Evolutionary conservation across 2,797 vertebrate genomes (phyloP).

Genomic region (Pseudochaenichthys georgianus): DNA sequence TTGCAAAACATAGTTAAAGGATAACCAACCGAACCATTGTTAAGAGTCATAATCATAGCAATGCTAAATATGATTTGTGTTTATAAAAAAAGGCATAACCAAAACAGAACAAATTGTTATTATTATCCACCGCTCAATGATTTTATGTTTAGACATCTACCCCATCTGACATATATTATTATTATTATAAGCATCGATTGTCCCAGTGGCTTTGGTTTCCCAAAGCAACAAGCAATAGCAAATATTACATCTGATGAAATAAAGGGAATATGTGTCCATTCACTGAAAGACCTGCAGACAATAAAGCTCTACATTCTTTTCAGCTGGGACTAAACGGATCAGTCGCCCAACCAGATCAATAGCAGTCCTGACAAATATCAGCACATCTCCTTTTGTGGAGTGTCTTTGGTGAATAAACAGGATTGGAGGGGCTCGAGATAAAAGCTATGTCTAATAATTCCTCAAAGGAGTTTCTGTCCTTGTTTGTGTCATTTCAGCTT

Average conservation of each 20-base stretch:
- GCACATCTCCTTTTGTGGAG: constrained; percentile 41
- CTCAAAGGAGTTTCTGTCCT: constrained; percentile 39
- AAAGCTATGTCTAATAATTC: constrained; percentile 63
- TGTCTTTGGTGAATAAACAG: constrained; percentile 48
- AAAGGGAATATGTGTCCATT: background rate
- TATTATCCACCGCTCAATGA: background rate
- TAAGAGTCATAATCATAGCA: too few relatives aligned
- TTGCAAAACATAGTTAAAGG: background rate
- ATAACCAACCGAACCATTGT: too few relatives aligned
- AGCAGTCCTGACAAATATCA: constrained; percentile 52
- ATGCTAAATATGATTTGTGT: background rate
- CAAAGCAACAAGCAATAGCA: too few relatives aligned
- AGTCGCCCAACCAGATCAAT: constrained; percentile 63
- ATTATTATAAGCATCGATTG: background rate
- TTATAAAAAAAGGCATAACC: background rate
- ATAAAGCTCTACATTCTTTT: constrained; percentile 10
- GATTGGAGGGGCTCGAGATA: constrained; percentile 52
- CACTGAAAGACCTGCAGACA: constrained; percentile 13
- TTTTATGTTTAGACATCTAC: background rate
- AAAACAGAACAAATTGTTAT: background rate
- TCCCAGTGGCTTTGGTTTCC: background rate
- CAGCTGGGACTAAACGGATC: constrained; percentile 50
- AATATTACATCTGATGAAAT: background rate
- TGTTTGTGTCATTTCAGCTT: constrained; percentile 59
- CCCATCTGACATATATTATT: background rate